A percentile compares a stretch with the other conserved stretches of the same genome.
Evolutionary conservation across 2,797 vertebrate genomes (phyloP).

Genomic region (Sarcophilus harrisii): DNA sequence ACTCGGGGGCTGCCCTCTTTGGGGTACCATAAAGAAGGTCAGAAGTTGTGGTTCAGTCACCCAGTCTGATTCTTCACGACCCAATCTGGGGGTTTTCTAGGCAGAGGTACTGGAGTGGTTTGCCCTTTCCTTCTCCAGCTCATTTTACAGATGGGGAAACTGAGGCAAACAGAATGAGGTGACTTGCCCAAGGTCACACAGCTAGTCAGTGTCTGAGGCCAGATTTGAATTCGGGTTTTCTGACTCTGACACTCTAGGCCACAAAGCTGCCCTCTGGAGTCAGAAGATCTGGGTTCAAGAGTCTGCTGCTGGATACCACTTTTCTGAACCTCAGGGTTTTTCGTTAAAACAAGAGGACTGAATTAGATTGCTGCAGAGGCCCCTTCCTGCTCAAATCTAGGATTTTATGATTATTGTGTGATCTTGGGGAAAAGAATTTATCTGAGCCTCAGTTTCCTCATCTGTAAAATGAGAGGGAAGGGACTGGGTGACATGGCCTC

Average conservation of each 20-base stretch:
- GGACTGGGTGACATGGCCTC: neutral
- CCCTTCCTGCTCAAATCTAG: too few relatives aligned
- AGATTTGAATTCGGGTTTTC: neutral
- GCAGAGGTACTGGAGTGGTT: neutral
- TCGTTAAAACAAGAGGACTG: neutral
- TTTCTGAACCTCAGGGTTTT: neutral
- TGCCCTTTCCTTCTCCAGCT: neutral
- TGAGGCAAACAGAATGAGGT: neutral
- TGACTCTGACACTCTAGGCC: neutral
- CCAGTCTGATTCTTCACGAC: neutral
- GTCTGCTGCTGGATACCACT: too few relatives aligned
- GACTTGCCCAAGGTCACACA: neutral
- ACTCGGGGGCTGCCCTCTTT: neutral
- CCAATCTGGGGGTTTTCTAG: neutral
- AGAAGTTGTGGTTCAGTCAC: neutral
- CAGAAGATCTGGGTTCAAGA: neutral
- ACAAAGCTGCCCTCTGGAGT: neutral
- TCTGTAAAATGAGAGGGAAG: neutral
- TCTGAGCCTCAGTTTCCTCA: too few relatives aligned
- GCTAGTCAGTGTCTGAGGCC: neutral
- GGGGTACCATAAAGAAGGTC: neutral
- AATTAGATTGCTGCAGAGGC: too few relatives aligned
- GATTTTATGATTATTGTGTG: fast-evolving
- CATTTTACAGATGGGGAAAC: neutral
- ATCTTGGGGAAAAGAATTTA: too few relatives aligned